Conservation (phyloP, 2,888 invertebrate species). For the Stenurella melanura region DNA sequence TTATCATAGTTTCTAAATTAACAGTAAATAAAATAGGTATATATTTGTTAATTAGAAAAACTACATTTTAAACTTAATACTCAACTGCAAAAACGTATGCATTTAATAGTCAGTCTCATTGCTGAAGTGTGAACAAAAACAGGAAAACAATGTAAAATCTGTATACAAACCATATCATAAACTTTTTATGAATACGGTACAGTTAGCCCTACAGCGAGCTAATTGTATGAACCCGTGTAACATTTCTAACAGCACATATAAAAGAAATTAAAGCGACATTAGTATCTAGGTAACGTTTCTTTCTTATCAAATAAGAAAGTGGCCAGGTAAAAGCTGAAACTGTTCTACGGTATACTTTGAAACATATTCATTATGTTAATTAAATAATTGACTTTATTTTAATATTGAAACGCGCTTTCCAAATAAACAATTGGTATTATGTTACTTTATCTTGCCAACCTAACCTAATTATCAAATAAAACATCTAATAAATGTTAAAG, state of each 20-base stretch:
- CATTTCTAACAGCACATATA: not conserved
- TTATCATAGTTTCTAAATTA: too few species aligned
- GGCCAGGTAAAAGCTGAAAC: not conserved
- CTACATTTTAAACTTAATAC: too few species aligned
- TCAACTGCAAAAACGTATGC: too few species aligned
- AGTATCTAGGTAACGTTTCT: not conserved
- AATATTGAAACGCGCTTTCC: conserved; percentile 8
- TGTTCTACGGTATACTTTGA: not conserved
- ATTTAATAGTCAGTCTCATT: too few species aligned
- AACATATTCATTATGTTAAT: not conserved
- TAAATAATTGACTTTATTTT: not conserved
- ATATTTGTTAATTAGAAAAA: too few species aligned
- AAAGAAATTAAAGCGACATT: not conserved
- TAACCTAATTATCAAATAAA: conserved; percentile 13
- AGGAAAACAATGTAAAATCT: too few species aligned
- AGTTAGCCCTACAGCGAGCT: not conserved
- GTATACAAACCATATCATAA: too few species aligned
- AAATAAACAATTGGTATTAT: conserved; percentile 14
- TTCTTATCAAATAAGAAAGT: conserved; percentile 14
- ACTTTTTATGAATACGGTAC: too few species aligned
- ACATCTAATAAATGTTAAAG: conserved; percentile 1
- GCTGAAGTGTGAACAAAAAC: too few species aligned
- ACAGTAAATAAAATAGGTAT: too few species aligned
- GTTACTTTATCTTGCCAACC: not conserved
- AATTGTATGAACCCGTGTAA: not conserved